Evolutionary conservation across 2,888 invertebrate genomes (phyloP).

Genomic region (Candidula unifasciata): DNA sequence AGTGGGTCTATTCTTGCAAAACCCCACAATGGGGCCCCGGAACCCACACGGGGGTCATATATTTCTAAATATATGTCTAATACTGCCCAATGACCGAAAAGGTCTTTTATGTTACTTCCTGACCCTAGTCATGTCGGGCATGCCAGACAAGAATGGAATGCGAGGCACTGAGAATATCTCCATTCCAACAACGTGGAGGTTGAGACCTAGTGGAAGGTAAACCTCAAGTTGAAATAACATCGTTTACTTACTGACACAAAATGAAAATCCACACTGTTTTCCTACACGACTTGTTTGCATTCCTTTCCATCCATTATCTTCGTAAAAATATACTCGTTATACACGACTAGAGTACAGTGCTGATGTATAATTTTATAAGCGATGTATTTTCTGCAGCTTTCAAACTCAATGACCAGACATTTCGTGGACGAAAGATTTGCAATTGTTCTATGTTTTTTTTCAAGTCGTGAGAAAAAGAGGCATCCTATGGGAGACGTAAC

Average conservation of each 20-base stretch:
- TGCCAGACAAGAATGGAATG: background rate
- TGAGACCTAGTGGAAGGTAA: background rate
- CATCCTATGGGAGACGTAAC: background rate
- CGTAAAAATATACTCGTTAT: background rate
- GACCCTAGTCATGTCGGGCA: too few species aligned
- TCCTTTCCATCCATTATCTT: background rate
- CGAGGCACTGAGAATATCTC: background rate
- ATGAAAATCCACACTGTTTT: background rate
- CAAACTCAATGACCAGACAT: background rate
- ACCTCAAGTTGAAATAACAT: background rate
- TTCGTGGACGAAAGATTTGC: background rate
- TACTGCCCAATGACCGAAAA: too few species aligned
- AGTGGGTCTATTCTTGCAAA: background rate
- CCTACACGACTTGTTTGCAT: background rate
- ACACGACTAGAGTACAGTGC: background rate
- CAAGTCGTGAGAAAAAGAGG: background rate
- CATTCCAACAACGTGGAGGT: background rate
- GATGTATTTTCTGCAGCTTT: background rate
- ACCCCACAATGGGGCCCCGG: background rate
- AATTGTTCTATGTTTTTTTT: background rate
- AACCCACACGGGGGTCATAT: background rate
- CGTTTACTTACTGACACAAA: background rate
- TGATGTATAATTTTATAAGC: background rate
- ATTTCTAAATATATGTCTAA: too few species aligned
- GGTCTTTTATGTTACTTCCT: too few species aligned